A percentile compares a stretch with the other conserved stretches of the same genome.
Evolutionary conservation across 2,888 invertebrate genomes (phyloP).

Genomic region (Dyspetes luteomarginatus): DNA sequence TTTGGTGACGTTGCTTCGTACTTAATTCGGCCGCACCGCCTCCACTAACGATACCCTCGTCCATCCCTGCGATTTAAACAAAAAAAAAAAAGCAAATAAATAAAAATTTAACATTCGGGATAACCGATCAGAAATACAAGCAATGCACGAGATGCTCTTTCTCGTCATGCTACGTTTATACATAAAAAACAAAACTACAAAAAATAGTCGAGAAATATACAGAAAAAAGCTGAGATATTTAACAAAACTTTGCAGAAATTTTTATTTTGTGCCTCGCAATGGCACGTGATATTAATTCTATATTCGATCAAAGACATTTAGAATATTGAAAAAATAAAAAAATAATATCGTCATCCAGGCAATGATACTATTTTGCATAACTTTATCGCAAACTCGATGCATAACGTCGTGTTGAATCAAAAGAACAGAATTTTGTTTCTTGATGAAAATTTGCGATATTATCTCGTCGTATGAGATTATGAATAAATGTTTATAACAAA

Average conservation of each 20-base stretch:
- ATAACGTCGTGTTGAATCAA: not conserved
- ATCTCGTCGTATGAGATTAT: not conserved
- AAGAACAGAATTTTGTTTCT: slow-evolving; percentile 26
- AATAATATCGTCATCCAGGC: not conserved
- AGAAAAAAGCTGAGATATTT: not conserved
- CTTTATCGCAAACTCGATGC: not conserved
- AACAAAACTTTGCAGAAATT: not conserved
- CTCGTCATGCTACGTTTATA: slow-evolving; percentile 47
- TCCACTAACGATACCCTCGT: slow-evolving; percentile 84
- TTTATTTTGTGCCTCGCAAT: not conserved
- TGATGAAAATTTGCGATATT: slow-evolving; percentile 6
- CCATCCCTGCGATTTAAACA: slow-evolving; percentile 83
- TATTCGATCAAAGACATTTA: slow-evolving; percentile 1
- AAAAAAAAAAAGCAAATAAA: slow-evolving; percentile 70
- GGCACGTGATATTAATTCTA: not conserved
- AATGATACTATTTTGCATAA: not conserved
- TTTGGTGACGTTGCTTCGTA: slow-evolving; percentile 95
- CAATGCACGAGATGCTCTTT: slow-evolving; percentile 16
- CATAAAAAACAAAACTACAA: slow-evolving; percentile 7
- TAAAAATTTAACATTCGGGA: not conserved
- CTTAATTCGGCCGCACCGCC: slow-evolving; percentile 88
- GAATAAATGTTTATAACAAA: slow-evolving; percentile 66
- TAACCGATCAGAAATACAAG: not conserved
- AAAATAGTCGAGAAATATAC: not conserved
- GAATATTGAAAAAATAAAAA: not conserved